These are phyloP conservation scores for Aporophyla nigra DNA, from an alignment of 2,888 invertebrate genomes.

Conservation along the genomic window DNA sequence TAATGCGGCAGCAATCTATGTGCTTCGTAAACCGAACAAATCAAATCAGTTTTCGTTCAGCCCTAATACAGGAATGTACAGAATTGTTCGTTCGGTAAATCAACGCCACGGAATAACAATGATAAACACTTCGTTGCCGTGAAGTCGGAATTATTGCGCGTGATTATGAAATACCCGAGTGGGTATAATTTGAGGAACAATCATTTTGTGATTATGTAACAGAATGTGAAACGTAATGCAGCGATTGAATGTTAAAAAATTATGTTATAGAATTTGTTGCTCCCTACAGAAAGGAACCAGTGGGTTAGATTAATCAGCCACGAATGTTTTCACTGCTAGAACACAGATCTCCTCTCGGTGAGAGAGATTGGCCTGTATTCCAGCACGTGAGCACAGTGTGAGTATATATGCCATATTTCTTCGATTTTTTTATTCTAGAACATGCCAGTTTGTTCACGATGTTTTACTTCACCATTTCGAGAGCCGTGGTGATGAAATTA, in stretches of 20 bases:
- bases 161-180: conserved; percentile 34
- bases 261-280: neutral
- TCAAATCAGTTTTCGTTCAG: neutral
- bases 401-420: no score
- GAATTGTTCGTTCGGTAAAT: conserved; percentile 3
- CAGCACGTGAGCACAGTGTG: no score
- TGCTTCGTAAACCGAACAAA: neutral
- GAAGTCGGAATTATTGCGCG: conserved; percentile 18
- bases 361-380: no score
- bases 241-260: neutral
- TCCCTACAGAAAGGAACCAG: neutral
- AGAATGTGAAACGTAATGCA: conserved; percentile 15
- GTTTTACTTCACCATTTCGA: no score
- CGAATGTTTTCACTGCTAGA: no score
- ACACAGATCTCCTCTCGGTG: no score
- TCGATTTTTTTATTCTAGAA: no score
- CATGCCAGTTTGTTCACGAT: no score
- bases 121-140: conserved; percentile 14
- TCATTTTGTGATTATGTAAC: conserved; percentile 7
- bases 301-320: neutral
- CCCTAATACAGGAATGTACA: neutral
- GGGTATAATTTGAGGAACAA: conserved; percentile 20
- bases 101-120: conserved; percentile 29
- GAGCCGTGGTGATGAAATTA: no score
- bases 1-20: neutral